Base-by-base conservation (phyloP, 2,113 vertebrate species). In the Phylloscopus trochilus region DNA sequence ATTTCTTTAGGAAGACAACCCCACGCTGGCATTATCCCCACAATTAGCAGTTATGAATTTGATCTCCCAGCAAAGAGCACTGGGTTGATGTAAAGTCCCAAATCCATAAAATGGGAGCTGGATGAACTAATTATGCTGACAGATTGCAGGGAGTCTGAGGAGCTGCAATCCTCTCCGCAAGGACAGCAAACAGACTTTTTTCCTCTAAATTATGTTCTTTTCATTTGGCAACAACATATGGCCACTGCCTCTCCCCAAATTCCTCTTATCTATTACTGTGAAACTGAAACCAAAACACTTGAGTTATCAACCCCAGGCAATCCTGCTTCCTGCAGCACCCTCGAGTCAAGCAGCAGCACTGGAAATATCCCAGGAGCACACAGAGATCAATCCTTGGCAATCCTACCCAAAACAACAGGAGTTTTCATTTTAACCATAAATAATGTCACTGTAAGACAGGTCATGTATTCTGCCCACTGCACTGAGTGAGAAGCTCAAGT, bases 181-280 rank as follows among this genome's bases (percentile, higher is more conserved):
- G 93, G 92, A 90, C 91, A 78, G 72, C 64, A 93, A 96, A 92
- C 92, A 88, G 70, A 94, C 90, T 90, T 93, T 73, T 77, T 77
- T 63, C 88, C 69, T 94, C 92, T 80, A 86, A 94, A 94, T 93
- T 93, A 95, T 59, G 80, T 89, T 83, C 89, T 91, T 93, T 59
- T 88, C 76, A 59, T 86, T 96, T 94, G 90, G 64, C 93, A 87
- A 87, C 90, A 87, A 93, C 83, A 95, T 88, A 96, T 89, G 92
- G 55, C 89, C 89, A 70, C 94, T 94, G 92, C 86, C 80, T 95
- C 47, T 68, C 83, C 91, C 64, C 66, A 63, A 83, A 70, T 74
- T 83, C 63, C 67, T 67, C 80, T 87, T 39, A 74, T 92, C 88
- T 93, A 73, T 86, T 90, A 60, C 79, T 68, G 89, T 0, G 0